Conservation (phyloP, 2,888 invertebrate genomes). For the Oxystoma pomonae region DNA sequence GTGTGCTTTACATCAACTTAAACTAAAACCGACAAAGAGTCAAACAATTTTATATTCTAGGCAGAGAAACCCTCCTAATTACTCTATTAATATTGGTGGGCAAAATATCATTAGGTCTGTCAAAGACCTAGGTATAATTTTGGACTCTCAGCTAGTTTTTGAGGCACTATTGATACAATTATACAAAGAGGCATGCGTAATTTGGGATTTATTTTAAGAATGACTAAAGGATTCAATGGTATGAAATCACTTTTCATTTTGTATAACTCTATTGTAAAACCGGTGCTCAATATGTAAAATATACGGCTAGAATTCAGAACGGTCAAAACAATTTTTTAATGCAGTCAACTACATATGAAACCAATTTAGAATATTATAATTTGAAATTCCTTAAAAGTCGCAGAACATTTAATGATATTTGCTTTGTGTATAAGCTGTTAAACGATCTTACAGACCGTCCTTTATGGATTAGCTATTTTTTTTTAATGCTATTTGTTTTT, state of each 20-base stretch:
- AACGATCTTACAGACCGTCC: no score
- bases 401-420: not conserved
- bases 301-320: not conserved
- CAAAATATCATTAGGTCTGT: not conserved
- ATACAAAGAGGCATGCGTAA: not conserved
- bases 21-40: not conserved
- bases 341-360: not conserved
- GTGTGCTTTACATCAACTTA: not conserved
- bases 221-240: not conserved
- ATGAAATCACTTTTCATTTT: not conserved
- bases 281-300: not conserved
- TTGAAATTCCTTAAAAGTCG: not conserved
- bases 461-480: no score
- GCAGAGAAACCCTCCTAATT: not conserved
- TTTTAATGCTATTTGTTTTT: no score
- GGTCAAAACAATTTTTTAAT: not conserved
- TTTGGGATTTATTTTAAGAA: not conserved
- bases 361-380: not conserved
- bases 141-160: not conserved
- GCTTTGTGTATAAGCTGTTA: not conserved
- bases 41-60: not conserved
- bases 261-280: not conserved
- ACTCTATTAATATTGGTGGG: not conserved
- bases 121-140: not conserved
- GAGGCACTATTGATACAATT: no score